A percentile compares a stretch with the other conserved stretches of the same genome.
phyloP scores from a whole-genome alignment of 2,797 vertebrate species.

The Parauchenoglanis punctatus region DNA sequence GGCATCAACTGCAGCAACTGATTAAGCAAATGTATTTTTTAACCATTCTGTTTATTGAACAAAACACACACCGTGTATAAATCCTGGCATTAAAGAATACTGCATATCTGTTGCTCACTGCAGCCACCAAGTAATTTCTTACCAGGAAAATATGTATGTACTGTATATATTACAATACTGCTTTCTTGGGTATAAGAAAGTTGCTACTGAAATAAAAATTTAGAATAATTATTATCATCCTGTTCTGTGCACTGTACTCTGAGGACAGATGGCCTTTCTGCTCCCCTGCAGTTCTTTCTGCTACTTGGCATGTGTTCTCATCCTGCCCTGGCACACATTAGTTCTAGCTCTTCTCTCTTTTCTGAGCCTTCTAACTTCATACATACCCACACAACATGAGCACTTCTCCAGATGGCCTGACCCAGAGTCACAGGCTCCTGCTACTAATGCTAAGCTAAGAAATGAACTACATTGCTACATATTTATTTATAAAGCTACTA shows the following conservation, averaged over 20 bases:
- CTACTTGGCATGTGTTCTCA: conserved; percentile 65
- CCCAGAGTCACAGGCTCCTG: conserved; percentile 47
- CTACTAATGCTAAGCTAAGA: conserved; percentile 47
- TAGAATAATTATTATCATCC: neutral
- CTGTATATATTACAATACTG: neutral
- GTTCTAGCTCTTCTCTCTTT: conserved; percentile 52
- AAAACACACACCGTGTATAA: neutral
- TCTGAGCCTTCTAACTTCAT: conserved; percentile 52
- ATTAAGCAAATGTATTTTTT: neutral
- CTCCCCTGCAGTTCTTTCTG: conserved; percentile 58
- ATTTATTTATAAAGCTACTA: conserved; percentile 1
- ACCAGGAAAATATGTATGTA: neutral
- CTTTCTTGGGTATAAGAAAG: neutral
- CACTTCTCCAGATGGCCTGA: conserved; percentile 62
- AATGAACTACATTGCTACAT: neutral
- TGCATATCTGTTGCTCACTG: neutral
- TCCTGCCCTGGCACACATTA: conserved; percentile 65
- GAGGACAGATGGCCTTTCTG: conserved; percentile 74
- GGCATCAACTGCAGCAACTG: neutral
- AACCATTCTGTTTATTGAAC: neutral
- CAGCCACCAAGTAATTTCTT: neutral
- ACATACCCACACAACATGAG: conserved; percentile 58
- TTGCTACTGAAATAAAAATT: neutral
- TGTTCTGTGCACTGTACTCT: conserved; percentile 50
- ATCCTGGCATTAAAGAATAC: neutral